A percentile compares a stretch with the other conserved stretches of the same genome.
Conservation (phyloP, 2,797 vertebrate genomes). For the Chrosomus eos region DNA sequence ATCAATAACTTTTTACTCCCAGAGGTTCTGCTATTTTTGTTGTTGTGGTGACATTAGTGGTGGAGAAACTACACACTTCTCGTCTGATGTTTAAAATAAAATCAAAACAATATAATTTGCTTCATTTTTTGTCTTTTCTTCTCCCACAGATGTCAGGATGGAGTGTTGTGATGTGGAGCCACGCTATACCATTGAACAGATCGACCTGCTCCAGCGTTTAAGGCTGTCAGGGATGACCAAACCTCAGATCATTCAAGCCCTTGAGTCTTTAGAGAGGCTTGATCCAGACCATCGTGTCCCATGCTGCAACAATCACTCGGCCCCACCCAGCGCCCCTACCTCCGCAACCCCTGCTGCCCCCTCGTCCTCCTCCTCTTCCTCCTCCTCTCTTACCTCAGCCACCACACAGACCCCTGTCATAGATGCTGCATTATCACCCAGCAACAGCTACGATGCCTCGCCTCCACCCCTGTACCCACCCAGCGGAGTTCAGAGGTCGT, state of each 20-base stretch:
- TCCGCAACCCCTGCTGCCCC: slow-evolving; percentile 73
- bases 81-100: not conserved
- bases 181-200: slow-evolving; percentile 86
- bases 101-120: not conserved
- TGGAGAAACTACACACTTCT: not conserved
- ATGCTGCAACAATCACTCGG: slow-evolving; percentile 74
- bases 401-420: slow-evolving; percentile 84
- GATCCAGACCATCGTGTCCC: slow-evolving; percentile 78
- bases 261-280: slow-evolving; percentile 84
- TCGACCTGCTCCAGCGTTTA: slow-evolving; percentile 84
- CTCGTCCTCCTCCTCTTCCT: slow-evolving; percentile 79
- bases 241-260: slow-evolving; percentile 83
- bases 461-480: slow-evolving; percentile 82
- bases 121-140: not conserved
- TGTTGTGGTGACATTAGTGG: not conserved
- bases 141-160: slow-evolving; percentile 77
- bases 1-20: not conserved
- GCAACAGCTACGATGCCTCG: slow-evolving; percentile 84
- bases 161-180: slow-evolving; percentile 82
- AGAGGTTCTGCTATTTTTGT: not conserved
- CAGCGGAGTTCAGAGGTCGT: slow-evolving; percentile 77
- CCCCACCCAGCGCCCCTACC: slow-evolving; percentile 61
- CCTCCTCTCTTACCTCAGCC: slow-evolving; percentile 81
- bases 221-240: slow-evolving; percentile 84
- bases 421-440: slow-evolving; percentile 81